A percentile compares a stretch with the other conserved stretches of the same genome.
These are phyloP conservation scores for Craterocephalus amniculus DNA, from an alignment of 2,797 vertebrate species.

Conservation along the genomic window DNA sequence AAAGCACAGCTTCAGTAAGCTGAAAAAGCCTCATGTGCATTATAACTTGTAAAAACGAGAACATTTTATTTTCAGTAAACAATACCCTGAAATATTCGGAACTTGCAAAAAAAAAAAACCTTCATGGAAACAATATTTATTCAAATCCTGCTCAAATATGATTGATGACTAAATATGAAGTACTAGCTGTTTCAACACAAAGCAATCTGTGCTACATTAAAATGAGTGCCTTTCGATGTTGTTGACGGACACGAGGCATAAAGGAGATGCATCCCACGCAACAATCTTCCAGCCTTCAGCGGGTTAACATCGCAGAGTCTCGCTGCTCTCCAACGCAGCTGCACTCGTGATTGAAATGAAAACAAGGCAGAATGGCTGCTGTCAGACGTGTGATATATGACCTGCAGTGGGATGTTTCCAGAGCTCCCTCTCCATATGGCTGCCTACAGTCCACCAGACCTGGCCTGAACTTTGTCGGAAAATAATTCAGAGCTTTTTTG, in stretches of 20 bases:
- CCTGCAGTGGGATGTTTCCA: constrained; percentile 95
- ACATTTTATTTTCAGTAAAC: constrained; percentile 9
- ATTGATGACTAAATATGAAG: not conserved
- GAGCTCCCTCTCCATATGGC: constrained; percentile 88
- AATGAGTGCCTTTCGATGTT: not conserved
- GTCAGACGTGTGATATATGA: constrained; percentile 92
- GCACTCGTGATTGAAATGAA: constrained; percentile 93
- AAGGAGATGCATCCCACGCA: constrained; percentile 13
- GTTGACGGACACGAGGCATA: constrained; percentile 32
- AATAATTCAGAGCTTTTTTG: constrained; percentile 43
- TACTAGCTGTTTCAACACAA: constrained; percentile 6
- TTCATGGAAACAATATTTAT: not conserved
- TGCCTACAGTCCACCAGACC: constrained; percentile 82
- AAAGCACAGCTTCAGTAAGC: not conserved
- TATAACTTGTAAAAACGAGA: not conserved
- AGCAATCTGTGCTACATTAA: not conserved
- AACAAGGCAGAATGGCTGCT: constrained; percentile 91
- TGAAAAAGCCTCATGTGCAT: not conserved
- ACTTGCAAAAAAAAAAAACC: not conserved
- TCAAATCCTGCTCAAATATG: constrained; percentile 6
- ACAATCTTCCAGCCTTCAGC: constrained; percentile 50
- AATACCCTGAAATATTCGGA: not conserved
- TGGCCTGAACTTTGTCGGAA: constrained; percentile 54
- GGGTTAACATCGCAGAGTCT: constrained; percentile 86
- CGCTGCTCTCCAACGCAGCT: constrained; percentile 86